These are phyloP conservation scores for Oxyteleia sp. DNA, from an alignment of 2,888 invertebrate species.

Conservation along the genomic window DNA sequence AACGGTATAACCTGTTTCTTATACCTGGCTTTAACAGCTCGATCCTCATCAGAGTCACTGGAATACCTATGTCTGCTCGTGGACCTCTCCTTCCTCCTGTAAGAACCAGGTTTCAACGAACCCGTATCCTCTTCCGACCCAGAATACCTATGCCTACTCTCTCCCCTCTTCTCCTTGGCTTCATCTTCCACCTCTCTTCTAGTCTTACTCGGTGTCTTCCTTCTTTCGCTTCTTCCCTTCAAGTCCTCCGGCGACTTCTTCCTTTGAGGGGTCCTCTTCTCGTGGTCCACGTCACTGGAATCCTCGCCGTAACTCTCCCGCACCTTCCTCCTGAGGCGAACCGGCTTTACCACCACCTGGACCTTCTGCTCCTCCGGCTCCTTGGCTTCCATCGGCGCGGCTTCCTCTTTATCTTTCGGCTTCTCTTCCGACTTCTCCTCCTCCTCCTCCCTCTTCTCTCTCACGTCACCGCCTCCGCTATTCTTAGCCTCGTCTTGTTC, in stretches of 20 bases:
- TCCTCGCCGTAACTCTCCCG: constrained; percentile 78
- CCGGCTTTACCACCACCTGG: constrained; percentile 52
- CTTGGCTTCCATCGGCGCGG: background rate
- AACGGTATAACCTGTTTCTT: constrained; percentile 85
- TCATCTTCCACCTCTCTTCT: constrained; percentile 79
- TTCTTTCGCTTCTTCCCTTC: constrained; percentile 17
- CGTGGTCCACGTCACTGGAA: constrained; percentile 80
- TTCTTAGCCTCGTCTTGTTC: too few relatives aligned
- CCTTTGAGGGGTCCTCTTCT: constrained; percentile 40
- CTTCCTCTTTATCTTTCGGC: too few relatives aligned
- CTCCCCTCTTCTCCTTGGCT: constrained; percentile 79
- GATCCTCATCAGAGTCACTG: constrained; percentile 62
- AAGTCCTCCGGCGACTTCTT: constrained; percentile 79
- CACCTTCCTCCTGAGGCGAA: constrained; percentile 72
- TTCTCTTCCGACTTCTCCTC: too few relatives aligned
- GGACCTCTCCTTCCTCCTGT: constrained; percentile 58
- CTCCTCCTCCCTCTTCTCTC: too few relatives aligned
- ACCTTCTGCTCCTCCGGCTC: constrained; percentile 32
- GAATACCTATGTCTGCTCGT: constrained; percentile 57
- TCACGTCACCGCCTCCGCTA: too few relatives aligned
- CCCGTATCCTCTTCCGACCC: constrained; percentile 71
- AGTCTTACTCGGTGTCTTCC: constrained; percentile 34
- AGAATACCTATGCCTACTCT: constrained; percentile 63
- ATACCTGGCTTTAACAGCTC: constrained; percentile 38
- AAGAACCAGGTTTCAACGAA: constrained; percentile 9